Base-by-base conservation (phyloP, 2,113 vertebrate species). In the Ophiodon elongatus region DNA sequence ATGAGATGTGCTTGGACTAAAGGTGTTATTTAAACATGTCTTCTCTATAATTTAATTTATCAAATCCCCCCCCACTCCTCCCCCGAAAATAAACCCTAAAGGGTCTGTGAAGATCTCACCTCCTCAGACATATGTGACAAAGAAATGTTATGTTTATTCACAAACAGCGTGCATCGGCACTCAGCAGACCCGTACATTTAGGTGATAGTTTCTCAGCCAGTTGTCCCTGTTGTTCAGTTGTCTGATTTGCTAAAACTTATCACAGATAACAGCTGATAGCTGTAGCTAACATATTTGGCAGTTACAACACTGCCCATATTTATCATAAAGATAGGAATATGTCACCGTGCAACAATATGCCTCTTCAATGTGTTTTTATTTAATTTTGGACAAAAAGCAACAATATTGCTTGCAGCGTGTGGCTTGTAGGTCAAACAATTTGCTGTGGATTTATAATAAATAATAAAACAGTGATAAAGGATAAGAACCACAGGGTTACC, bases 21-120 rank as follows among this genome's bases (percentile, higher is more conserved):
- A 79, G 43, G 35, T 79, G 23, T 54, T 57, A 79, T 83, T 79
- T 73, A 78, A 73, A 52, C 39, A 65, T 57, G 10, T 21, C 41
- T 31, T 14, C 10, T 25, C 9, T 31, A 15, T 59, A 59, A 59
- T 59, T 59, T 6, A 0, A 29, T 59, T 27, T 27, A 25, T 57
- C n/a, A 14, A 27, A 6, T 2, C 56, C 56, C 25, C 54, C n/a
- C 54, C 43, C 13, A n/a, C n/a, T 14, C 41, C 41, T 6, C 19
- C 52, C 23, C 23, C 5, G 9, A 37, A n/a, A n/a, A 6, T 83
- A 35, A 25, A 59, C n/a, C 31, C 8, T 39, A 8, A 73, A 60
- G 4, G 14, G 2, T 68, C 25, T 43, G 7, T 1, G 1, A 50
- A 8, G 1, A 50, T 66, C 50, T 72, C 47, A 23, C 37, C 27